phyloP scores from a whole-genome alignment of 2,797 vertebrate species.

The Hemitrygon akajei region DNA sequence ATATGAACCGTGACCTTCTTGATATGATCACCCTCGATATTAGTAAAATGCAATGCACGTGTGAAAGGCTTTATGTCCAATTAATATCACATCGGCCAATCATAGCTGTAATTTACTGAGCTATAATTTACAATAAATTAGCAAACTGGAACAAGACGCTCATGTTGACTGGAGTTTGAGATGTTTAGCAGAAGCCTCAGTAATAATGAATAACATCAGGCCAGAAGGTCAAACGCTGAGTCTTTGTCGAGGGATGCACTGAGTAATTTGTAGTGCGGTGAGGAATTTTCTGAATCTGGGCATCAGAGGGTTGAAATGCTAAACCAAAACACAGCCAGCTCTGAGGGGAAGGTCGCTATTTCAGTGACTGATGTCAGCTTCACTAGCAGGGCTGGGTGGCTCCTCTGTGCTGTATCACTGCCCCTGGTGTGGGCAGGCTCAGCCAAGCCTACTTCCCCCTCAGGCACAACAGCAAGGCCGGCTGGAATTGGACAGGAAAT shows the following conservation, averaged over 20 bases:
- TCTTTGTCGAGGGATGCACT: not conserved
- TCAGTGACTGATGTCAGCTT: not conserved
- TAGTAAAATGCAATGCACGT: not conserved
- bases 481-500: not conserved
- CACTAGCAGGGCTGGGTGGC: not conserved
- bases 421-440: not conserved
- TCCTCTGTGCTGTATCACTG: not conserved
- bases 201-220: not conserved
- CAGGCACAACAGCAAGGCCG: not conserved
- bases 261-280: not conserved
- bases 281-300: not conserved
- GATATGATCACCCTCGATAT: not conserved
- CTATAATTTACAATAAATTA: not conserved
- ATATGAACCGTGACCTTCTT: not conserved
- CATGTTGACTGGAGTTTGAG: not conserved
- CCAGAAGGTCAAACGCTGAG: not conserved
- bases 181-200: not conserved
- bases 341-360: not conserved
- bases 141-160: not conserved
- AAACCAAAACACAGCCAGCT: not conserved
- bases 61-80: not conserved
- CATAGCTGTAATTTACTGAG: not conserved
- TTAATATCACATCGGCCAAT: not conserved
- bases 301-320: not conserved
- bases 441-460: not conserved